phyloP scores from a whole-genome alignment of 2,797 vertebrate species.

The Chaunax sp. region DNA sequence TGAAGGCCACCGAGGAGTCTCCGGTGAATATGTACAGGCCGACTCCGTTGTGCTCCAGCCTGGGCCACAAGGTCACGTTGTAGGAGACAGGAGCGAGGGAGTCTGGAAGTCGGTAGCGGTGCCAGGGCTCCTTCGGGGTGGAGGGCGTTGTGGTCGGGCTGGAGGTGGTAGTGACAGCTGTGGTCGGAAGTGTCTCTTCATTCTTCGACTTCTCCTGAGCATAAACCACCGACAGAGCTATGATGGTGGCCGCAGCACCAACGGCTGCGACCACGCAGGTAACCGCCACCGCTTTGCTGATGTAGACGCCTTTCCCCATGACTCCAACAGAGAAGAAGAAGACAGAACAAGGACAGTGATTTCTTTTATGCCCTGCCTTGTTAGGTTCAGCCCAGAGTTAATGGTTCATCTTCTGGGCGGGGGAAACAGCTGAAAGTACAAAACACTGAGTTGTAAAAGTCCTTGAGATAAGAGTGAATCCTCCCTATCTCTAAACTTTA shows the following conservation, averaged over 20 bases:
- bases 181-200: background rate
- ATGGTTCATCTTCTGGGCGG: slow-evolving; percentile 45
- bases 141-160: slow-evolving; percentile 70
- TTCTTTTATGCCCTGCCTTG: slow-evolving; percentile 48
- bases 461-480: slow-evolving; percentile 44
- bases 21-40: slow-evolving; percentile 70
- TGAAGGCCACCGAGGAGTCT: slow-evolving; percentile 58
- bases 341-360: background rate
- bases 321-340: slow-evolving; percentile 39
- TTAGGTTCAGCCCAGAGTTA: slow-evolving; percentile 41
- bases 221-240: slow-evolving; percentile 88
- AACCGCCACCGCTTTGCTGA: slow-evolving; percentile 84
- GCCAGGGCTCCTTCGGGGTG: slow-evolving; percentile 80
- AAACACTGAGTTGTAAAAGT: slow-evolving; percentile 44
- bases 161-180: slow-evolving; percentile 55
- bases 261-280: slow-evolving; percentile 71
- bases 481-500: slow-evolving; percentile 42
- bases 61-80: slow-evolving; percentile 72
- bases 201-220: slow-evolving; percentile 86
- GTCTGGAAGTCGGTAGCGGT: slow-evolving; percentile 74
- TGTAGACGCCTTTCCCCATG: slow-evolving; percentile 91
- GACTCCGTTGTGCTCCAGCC: slow-evolving; percentile 42
- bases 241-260: slow-evolving; percentile 83
- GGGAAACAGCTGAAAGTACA: slow-evolving; percentile 41
- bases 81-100: slow-evolving; percentile 62